These are phyloP conservation scores for Leuciscus idus DNA, from an alignment of 2,113 vertebrate species.

Conservation along the genomic window DNA sequence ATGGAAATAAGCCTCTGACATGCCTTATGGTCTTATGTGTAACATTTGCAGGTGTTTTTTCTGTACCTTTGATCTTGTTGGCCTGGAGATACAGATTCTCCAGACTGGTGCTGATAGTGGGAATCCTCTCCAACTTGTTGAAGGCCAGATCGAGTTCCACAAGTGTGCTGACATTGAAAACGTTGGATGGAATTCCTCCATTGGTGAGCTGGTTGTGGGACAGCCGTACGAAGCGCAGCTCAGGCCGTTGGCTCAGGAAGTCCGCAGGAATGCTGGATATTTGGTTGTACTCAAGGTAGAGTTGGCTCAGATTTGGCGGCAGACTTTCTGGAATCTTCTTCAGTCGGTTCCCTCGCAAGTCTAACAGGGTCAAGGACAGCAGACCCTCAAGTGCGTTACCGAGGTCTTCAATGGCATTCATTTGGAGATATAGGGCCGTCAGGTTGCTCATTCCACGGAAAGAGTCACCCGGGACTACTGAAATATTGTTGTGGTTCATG, in stretches of 20 bases:
- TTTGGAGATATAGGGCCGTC: conserved; percentile 82
- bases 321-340: conserved; percentile 83
- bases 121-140: conserved; percentile 90
- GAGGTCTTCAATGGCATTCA: conserved; percentile 83
- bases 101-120: conserved; percentile 85
- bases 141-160: conserved; percentile 95
- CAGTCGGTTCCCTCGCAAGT: conserved; percentile 87
- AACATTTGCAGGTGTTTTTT: not conserved
- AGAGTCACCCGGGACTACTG: conserved; percentile 75
- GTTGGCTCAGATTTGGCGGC: conserved; percentile 81
- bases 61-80: conserved; percentile 90
- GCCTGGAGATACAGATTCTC: conserved; percentile 95
- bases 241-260: conserved; percentile 80
- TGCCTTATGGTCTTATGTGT: not conserved
- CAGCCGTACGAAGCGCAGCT: conserved; percentile 86
- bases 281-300: conserved; percentile 89
- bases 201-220: conserved; percentile 90
- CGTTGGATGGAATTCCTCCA: conserved; percentile 83
- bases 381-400: conserved; percentile 82
- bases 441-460: conserved; percentile 85
- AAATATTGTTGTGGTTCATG: conserved; percentile 86
- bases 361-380: conserved; percentile 84
- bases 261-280: conserved; percentile 82
- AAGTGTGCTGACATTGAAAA: conserved; percentile 88
- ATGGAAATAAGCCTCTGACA: not conserved